phyloP scores from a whole-genome alignment of 2,888 invertebrate genomes.

The Cantharis rustica region DNA sequence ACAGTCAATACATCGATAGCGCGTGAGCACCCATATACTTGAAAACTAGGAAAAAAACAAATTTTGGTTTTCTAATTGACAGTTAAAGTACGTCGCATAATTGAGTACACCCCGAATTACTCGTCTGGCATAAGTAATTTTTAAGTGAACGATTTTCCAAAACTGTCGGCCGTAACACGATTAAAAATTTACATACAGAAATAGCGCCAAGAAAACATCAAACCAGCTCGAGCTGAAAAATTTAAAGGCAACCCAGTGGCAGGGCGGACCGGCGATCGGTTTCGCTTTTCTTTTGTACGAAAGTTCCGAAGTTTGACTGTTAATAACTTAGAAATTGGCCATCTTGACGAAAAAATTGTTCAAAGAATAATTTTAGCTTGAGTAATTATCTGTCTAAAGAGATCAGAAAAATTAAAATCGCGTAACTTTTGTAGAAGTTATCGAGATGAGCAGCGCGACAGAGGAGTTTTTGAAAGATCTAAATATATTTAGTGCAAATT shows the following conservation, averaged over 20 bases:
- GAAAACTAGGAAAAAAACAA: constrained; percentile 15
- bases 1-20: constrained; percentile 46
- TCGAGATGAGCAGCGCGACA: no score
- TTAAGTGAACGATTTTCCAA: background rate
- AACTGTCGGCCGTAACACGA: background rate
- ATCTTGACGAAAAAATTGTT: no score
- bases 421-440: no score
- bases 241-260: background rate
- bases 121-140: constrained; percentile 14
- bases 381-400: no score
- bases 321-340: no score
- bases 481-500: no score
- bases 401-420: no score
- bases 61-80: constrained; percentile 21
- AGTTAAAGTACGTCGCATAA: constrained; percentile 13
- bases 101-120: constrained; percentile 12
- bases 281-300: no score
- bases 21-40: constrained; percentile 39
- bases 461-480: no score
- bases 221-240: background rate
- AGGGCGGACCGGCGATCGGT: background rate
- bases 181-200: background rate
- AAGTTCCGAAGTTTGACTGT: no score
- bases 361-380: no score
- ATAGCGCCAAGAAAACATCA: background rate